Percentiles rank a stretch among this genome's conserved stretches.
Evolutionary conservation across 2,888 invertebrate genomes (phyloP).

Genomic region (Autographa pulchrina): DNA sequence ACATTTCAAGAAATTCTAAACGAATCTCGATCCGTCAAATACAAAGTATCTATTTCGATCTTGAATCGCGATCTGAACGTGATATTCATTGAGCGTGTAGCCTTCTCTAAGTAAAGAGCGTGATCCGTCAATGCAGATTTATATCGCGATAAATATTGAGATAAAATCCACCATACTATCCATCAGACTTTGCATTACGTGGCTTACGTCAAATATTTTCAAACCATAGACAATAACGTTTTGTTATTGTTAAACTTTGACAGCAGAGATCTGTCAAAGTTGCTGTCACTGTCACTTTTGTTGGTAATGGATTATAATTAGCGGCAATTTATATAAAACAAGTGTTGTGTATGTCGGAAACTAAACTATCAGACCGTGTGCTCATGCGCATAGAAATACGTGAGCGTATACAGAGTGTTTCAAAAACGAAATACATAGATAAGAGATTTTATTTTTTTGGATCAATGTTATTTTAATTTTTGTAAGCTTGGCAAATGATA

Average conservation of each 20-base stretch:
- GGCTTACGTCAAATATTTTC: constrained; percentile 1
- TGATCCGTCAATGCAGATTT: constrained; percentile 8
- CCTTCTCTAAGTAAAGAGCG: constrained; percentile 6
- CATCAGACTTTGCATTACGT: constrained; percentile 5
- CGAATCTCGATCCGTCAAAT: constrained; percentile 5
- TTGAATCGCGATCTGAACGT: background rate
- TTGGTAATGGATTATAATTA: constrained; percentile 40
- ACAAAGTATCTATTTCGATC: constrained; percentile 6
- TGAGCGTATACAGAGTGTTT: constrained; percentile 25
- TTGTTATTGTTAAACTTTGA: constrained; percentile 15
- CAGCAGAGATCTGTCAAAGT: constrained; percentile 30
- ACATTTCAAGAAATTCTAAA: constrained; percentile 6
- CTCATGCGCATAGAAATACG: constrained; percentile 16
- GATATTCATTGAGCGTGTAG: constrained; percentile 6
- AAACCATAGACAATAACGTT: background rate
- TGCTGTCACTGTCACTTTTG: constrained; percentile 34
- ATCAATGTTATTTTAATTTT: background rate
- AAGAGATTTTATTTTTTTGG: background rate
- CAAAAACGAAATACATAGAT: background rate
- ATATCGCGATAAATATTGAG: constrained; percentile 10
- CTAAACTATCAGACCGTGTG: constrained; percentile 7
- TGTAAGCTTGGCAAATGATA: no score
- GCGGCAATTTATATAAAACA: constrained; percentile 32
- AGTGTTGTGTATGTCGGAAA: constrained; percentile 28
- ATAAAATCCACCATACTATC: background rate